A percentile compares a stretch with the other conserved stretches of the same genome.
These are phyloP conservation scores for Silurus asotus DNA, from an alignment of 2,113 vertebrate species.

Conservation along the genomic window DNA sequence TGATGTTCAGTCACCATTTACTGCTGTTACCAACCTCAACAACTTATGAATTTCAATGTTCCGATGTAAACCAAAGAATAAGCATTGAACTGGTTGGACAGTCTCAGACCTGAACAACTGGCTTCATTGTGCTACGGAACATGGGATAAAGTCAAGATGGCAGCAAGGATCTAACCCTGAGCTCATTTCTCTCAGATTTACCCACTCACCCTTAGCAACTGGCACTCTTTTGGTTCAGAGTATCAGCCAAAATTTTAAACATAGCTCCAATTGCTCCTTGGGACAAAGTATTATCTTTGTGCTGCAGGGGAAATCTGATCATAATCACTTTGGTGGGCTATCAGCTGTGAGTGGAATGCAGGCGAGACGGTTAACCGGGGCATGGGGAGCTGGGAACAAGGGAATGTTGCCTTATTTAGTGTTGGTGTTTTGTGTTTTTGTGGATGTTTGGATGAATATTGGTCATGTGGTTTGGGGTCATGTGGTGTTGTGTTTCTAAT, in stretches of 20 bases:
- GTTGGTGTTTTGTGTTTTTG: constrained; percentile 47
- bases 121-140: constrained; percentile 28
- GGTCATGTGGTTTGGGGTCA: constrained; percentile 41
- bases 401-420: constrained; percentile 40
- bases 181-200: not conserved
- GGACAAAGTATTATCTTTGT: not conserved
- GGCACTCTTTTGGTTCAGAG: too few relatives aligned
- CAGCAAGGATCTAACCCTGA: constrained; percentile 5
- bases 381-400: constrained; percentile 45
- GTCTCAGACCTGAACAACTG: not conserved
- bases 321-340: not conserved
- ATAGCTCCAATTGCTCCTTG: not conserved
- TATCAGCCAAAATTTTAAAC: not conserved
- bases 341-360: not conserved
- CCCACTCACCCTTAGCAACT: not conserved
- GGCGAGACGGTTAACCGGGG: constrained; percentile 17
- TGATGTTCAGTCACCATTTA: not conserved
- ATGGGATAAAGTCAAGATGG: constrained; percentile 21
- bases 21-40: not conserved
- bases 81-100: constrained; percentile 12
- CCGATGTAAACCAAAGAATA: not conserved
- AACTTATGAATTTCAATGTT: not conserved
- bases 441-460: constrained; percentile 45
- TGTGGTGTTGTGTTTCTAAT: constrained; percentile 30
- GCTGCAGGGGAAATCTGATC: not conserved